Base-by-base conservation (phyloP, 2,113 vertebrate species). In the Holacanthus passer region DNA sequence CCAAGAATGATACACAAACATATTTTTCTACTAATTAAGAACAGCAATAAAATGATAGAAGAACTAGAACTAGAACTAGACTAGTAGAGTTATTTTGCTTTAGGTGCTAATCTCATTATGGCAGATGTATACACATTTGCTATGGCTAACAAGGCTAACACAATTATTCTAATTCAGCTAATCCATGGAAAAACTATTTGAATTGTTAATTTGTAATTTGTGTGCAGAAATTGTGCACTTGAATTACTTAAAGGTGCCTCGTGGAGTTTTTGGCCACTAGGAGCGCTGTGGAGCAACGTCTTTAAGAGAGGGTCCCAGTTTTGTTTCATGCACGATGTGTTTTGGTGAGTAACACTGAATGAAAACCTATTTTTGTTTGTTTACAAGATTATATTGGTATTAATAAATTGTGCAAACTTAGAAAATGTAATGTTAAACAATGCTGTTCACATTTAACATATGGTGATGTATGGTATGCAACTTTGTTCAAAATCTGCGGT, bases 1-100 rank as follows among this genome's bases (percentile, higher is more conserved):
- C 19, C 62, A 43, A 39, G 41, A 41, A 70, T 56, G 22, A 63
- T 27, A 65, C 31, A 56, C 50, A 67, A n/a, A 87, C 47, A 52
- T 8, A 48, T 58, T 48, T 78, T 11, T 7, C 7, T 45, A 39
- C 32, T 9, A 63, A 64, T 55, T 19, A 19, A 50, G 7, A 76
- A 22, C 24, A 50, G 24, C 16, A 50, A 63, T 69, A 43, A n/a
- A 58, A 24, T 69, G 37, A 39, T 27, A 69, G 5, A 52, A 50
- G 55, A 39, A 29, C 11, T 52, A 37, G 5, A 14, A 13, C 70
- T 19, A 73, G n/a, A 53, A 9, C 29, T 52, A 52, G 52, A 43
- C n/a, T 7, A 8, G 62, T 20, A 4, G 22, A 41, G 62, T 56
- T 47, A 31, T 62, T 63, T 11, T 39, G 50, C 20, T 69, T 43